phyloP scores from a whole-genome alignment of 2,888 invertebrate species.

The Oxytorus armatus region DNA sequence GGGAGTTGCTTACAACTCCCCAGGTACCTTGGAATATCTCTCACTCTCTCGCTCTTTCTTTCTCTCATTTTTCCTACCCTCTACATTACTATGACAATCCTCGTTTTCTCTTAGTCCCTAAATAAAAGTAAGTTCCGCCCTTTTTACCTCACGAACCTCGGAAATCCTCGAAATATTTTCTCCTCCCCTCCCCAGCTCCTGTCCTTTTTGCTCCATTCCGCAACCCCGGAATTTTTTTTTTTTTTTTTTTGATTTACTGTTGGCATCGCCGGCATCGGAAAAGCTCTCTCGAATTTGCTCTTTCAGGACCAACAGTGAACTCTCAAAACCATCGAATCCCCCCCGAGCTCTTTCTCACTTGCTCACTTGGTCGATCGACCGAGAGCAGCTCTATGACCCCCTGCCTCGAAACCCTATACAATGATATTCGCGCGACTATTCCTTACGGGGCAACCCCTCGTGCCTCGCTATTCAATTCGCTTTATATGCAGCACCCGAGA shows the following conservation, averaged over 20 bases:
- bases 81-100: slow-evolving; percentile 23
- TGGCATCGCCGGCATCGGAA: slow-evolving; percentile 13
- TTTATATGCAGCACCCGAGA: slow-evolving; percentile 26
- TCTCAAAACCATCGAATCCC: background rate
- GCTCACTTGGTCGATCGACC: slow-evolving; percentile 40
- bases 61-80: background rate
- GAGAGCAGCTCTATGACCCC: slow-evolving; percentile 43
- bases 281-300: slow-evolving; percentile 8
- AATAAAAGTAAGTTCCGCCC: slow-evolving; percentile 26
- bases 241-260: slow-evolving; percentile 48
- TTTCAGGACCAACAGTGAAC: slow-evolving; percentile 6
- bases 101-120: background rate
- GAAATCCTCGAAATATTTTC: slow-evolving; percentile 28
- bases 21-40: slow-evolving; percentile 47
- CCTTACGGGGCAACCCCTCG: slow-evolving; percentile 8
- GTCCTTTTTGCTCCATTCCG: slow-evolving; percentile 26
- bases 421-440: slow-evolving; percentile 58
- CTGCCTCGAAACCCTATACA: slow-evolving; percentile 57
- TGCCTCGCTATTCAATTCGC: slow-evolving; percentile 41
- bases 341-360: slow-evolving; percentile 15
- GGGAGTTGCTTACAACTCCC: slow-evolving; percentile 56
- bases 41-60: background rate
- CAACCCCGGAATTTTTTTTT: slow-evolving; percentile 15
- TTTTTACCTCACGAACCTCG: slow-evolving; percentile 16
- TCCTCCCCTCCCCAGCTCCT: slow-evolving; percentile 36